Base-by-base conservation (phyloP, 1,140 invertebrate species). In the Maniola jurtina region DNA sequence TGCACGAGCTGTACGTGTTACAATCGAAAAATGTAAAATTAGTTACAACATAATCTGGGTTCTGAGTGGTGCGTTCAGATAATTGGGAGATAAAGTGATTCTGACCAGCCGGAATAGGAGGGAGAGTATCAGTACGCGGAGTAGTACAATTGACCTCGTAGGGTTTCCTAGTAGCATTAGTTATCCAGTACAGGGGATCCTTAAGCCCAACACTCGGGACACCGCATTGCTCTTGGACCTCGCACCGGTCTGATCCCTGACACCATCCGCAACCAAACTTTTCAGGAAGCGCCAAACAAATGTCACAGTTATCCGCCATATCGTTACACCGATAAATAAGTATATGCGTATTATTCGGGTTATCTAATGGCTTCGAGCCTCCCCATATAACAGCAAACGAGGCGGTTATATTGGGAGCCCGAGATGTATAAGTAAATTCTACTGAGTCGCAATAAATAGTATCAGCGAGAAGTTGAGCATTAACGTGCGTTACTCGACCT, bases 21-120 rank as follows among this genome's bases (percentile, higher is more conserved):
- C 98, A 99, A 86, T 99, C 98, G 83, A 99, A 99, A 88, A 99
- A 99, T 1, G 97, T 99, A 83, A 99, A 99, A 88, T 98, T 98
- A 4, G 97, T 98, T 0, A 97, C 96, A 9, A 99, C 98, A 89
- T 99, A 96, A 88, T 99, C 97, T 16, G 97, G 96, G 7, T 96
- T 96, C 76, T 95, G 95, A 58, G 95, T 94, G 92, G 98, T 98
- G 64, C 97, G 93, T 16, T 99, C 97, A 2, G 98, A 98, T 38
- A 99, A 89, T 81, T 97, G 97, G n/a, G 98, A 97, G n/a, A 96
- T 97, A 71, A 99, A 98, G 87, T 99, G 97, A 93, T 99, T 97
- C 91, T 98, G 95, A 54, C 96, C 96, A 45, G 94, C 94, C 34
- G 97, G 97, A 73, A 99, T 99, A 50, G 96, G 93, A 16, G 97